These are phyloP conservation scores for Aptenodytes patagonicus DNA, from an alignment of 2,113 vertebrate genomes.

Conservation along the genomic window DNA sequence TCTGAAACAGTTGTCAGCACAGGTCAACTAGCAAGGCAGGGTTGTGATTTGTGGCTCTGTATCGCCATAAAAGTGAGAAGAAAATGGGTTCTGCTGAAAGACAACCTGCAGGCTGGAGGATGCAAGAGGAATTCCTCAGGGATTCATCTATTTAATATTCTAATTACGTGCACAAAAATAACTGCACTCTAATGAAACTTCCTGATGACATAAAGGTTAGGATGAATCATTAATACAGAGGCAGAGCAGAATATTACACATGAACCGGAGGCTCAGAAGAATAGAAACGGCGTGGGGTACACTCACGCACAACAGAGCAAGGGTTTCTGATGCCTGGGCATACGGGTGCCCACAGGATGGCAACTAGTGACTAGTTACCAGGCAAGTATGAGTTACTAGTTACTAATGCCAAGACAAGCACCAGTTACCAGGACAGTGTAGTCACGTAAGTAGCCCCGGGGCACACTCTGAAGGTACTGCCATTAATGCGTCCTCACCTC, in stretches of 20 bases:
- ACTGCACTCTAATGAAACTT: constrained; percentile 10
- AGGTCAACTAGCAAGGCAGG: background rate
- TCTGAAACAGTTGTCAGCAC: background rate
- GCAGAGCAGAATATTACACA: background rate
- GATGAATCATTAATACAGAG: constrained; percentile 26
- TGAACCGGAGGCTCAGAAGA: background rate
- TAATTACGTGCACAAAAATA: constrained; percentile 33
- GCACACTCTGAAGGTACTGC: background rate
- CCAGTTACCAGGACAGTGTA: background rate
- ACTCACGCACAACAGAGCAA: background rate
- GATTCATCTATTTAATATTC: background rate
- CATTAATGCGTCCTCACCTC: background rate
- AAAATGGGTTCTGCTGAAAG: background rate
- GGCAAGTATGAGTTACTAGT: background rate
- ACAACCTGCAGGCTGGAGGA: background rate
- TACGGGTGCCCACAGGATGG: background rate
- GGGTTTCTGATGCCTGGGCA: background rate
- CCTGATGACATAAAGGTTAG: constrained; percentile 32
- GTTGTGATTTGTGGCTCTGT: background rate
- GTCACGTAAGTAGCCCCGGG: background rate
- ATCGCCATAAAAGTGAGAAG: accelerated
- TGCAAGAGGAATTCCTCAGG: constrained; percentile 4
- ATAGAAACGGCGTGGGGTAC: background rate
- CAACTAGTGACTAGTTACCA: background rate
- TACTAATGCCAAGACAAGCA: background rate